A percentile compares a stretch with the other conserved stretches of the same genome.
phyloP scores from a whole-genome alignment of 2,113 vertebrate genomes.

The Oreochromis aureus region DNA sequence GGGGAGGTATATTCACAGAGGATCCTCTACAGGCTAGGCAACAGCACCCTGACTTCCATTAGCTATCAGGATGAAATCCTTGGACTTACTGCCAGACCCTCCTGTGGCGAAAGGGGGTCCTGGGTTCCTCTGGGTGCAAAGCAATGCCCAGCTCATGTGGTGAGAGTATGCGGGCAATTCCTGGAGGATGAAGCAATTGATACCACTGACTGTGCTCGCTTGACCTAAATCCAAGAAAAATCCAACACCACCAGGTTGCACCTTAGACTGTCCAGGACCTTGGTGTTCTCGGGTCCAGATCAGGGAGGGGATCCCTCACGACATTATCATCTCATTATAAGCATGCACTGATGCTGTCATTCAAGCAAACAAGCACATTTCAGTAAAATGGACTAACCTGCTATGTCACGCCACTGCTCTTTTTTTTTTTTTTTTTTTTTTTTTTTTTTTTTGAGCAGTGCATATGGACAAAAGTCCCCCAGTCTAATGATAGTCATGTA shows the following conservation, averaged over 20 bases:
- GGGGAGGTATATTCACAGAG: not conserved
- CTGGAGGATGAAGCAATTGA: not conserved
- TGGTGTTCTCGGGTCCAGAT: not conserved
- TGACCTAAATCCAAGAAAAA: not conserved
- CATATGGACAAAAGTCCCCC: not conserved
- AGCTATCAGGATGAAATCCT: not conserved
- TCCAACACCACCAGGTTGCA: not conserved
- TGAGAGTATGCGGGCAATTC: not conserved
- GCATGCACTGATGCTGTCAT: not conserved
- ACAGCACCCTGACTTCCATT: not conserved
- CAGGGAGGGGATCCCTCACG: not conserved
- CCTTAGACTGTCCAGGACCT: not conserved
- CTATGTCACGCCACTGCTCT: not conserved
- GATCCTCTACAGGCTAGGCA: not conserved
- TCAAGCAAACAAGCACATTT: not conserved
- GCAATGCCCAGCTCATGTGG: not conserved
- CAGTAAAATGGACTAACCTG: not conserved
- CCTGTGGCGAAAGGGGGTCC: not conserved
- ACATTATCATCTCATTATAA: not conserved
- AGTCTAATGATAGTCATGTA: not conserved
- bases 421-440: not conserved
- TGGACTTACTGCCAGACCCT: not conserved
- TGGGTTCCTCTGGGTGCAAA: not conserved
- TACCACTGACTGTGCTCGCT: not conserved
- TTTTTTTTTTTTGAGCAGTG: not conserved